These are phyloP conservation scores for Synanthedon tipuliformis DNA, from an alignment of 2,888 invertebrate species.

Conservation along the genomic window DNA sequence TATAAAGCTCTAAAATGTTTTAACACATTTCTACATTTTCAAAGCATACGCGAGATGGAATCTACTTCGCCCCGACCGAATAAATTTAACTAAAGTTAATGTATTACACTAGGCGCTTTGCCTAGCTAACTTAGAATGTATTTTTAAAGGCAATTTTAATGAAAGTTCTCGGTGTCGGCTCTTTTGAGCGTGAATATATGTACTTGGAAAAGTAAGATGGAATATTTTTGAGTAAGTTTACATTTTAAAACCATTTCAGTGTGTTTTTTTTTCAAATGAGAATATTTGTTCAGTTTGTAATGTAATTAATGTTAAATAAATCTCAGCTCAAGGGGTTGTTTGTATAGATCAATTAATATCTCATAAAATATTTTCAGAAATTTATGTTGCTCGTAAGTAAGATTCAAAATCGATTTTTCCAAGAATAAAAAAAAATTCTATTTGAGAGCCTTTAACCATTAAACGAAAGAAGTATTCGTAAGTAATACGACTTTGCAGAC, in stretches of 20 bases:
- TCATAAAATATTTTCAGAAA: too few species aligned
- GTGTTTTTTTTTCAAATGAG: too few species aligned
- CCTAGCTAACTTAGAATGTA: neutral
- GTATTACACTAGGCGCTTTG: conserved; percentile 12
- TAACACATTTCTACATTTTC: conserved; percentile 12
- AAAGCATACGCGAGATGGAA: conserved; percentile 8
- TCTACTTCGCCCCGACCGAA: conserved; percentile 10
- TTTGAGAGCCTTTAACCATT: too few species aligned
- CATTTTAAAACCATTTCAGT: neutral
- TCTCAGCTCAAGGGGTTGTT: too few species aligned
- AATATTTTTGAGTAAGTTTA: neutral
- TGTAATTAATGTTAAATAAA: too few species aligned
- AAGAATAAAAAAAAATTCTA: too few species aligned
- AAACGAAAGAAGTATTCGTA: too few species aligned
- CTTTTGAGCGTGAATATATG: conserved; percentile 3
- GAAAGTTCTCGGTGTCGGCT: neutral
- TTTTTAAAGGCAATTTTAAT: neutral
- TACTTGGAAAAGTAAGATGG: neutral
- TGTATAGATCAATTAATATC: too few species aligned
- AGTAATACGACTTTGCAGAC: too few species aligned
- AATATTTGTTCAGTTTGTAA: too few species aligned
- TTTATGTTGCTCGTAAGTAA: too few species aligned
- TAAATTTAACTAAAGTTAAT: conserved; percentile 14
- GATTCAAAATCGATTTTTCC: too few species aligned
- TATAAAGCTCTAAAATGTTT: conserved; percentile 14